A percentile compares a stretch with the other conserved stretches of the same genome.
Evolutionary conservation across 1,140 invertebrate species (phyloP).

Genomic region (Tetragnatha versicolor): DNA sequence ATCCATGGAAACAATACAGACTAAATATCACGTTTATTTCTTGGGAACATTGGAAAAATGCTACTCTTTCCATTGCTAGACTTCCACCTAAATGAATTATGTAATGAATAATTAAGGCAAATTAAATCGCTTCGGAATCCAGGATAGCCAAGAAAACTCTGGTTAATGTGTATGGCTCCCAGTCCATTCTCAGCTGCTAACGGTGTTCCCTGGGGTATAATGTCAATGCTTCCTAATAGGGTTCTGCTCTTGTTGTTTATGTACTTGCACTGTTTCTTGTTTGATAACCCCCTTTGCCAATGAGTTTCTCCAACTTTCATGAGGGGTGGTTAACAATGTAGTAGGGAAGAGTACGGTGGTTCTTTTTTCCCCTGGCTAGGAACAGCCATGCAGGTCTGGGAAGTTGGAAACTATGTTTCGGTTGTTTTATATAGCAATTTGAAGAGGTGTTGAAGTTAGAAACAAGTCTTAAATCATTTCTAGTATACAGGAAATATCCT

Average conservation of each 20-base stretch:
- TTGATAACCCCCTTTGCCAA: not conserved
- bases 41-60: slow-evolving; percentile 12
- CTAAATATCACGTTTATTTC: slow-evolving; percentile 36
- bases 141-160: slow-evolving; percentile 2
- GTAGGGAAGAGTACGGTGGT: not conserved
- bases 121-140: slow-evolving; percentile 28
- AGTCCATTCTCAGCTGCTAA: not conserved
- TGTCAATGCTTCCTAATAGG: not conserved
- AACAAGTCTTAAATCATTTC: no score
- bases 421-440: no score
- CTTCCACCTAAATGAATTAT: slow-evolving; percentile 30
- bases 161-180: not conserved
- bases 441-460: no score
- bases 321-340: not conserved
- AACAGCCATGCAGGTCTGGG: no score
- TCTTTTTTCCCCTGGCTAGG: no score
- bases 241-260: not conserved
- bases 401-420: no score
- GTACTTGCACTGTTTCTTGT: not conserved
- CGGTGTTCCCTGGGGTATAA: not conserved
- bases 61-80: not conserved
- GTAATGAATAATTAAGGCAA: slow-evolving; percentile 34
- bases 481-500: no score
- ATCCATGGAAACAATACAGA: slow-evolving; percentile 39
- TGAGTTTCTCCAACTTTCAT: not conserved